Percentiles rank a stretch among this genome's conserved stretches.
Evolutionary conservation across 2,113 vertebrate species (phyloP).

Genomic region (Lynx canadensis): DNA sequence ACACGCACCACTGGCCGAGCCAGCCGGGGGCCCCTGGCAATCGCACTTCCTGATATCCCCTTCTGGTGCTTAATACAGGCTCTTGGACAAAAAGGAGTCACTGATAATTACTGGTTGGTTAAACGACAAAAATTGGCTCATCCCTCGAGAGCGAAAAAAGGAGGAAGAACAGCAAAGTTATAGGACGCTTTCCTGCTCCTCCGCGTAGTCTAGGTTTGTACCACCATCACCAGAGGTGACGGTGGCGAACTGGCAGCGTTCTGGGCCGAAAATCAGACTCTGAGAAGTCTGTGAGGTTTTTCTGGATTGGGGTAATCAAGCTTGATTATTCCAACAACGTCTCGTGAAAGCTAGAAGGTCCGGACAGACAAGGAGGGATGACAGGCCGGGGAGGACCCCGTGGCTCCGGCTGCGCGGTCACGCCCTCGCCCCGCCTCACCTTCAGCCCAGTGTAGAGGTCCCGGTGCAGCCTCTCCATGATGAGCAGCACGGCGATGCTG

Average conservation of each 20-base stretch:
- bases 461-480: constrained; percentile 97
- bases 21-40: background rate
- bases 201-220: background rate
- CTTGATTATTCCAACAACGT: background rate
- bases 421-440: constrained; percentile 82
- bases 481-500: constrained; percentile 96
- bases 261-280: background rate
- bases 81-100: background rate
- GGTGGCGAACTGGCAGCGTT: background rate
- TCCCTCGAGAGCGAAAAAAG: background rate
- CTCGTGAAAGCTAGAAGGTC: background rate
- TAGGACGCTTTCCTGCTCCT: background rate
- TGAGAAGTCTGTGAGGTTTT: background rate
- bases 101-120: background rate
- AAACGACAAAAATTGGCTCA: background rate
- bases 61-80: background rate
- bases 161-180: background rate
- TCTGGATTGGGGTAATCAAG: background rate
- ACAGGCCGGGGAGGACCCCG: background rate
- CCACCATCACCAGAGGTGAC: background rate
- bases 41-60: background rate
- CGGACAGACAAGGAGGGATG: background rate
- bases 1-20: background rate
- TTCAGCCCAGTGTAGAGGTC: constrained; percentile 97
- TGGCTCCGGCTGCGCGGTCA: background rate